Conservation (phyloP, 2,888 invertebrate genomes). For the Euclidia mi region DNA sequence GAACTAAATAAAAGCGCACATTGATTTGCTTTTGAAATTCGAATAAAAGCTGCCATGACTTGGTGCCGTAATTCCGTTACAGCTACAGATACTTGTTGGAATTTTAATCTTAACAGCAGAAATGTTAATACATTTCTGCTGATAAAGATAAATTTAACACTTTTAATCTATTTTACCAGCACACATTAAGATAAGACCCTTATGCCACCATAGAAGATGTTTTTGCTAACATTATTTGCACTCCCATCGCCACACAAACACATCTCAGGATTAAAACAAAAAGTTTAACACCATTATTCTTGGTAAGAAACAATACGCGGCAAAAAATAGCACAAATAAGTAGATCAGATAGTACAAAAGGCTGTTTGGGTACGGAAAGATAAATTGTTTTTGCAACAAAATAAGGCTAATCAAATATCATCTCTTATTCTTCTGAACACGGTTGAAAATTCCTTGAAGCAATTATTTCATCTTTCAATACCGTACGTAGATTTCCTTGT, state of each 20-base stretch:
- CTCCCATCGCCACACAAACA: constrained; percentile 63
- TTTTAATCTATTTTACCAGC: constrained; percentile 73
- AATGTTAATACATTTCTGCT: constrained; percentile 36
- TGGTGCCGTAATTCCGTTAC: constrained; percentile 49
- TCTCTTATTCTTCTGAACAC: constrained; percentile 27
- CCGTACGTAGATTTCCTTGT: constrained; percentile 64
- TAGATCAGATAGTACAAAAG: constrained; percentile 86
- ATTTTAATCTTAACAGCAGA: constrained; percentile 68
- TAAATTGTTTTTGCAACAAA: constrained; percentile 77
- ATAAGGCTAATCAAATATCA: constrained; percentile 22
- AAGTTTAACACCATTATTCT: constrained; percentile 75
- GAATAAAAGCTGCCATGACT: constrained; percentile 32
- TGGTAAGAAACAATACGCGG: constrained; percentile 76
- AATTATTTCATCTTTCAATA: constrained; percentile 20
- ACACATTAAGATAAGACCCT: constrained; percentile 72
- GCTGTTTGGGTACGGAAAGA: constrained; percentile 78
- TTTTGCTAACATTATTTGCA: constrained; percentile 84
- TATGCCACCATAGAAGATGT: constrained; percentile 63
- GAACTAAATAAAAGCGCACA: constrained; percentile 46
- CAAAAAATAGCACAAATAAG: constrained; percentile 82
- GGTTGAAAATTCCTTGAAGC: constrained; percentile 45
- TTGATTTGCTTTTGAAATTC: constrained; percentile 57
- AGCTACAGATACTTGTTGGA: constrained; percentile 14
- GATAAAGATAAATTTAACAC: constrained; percentile 71
- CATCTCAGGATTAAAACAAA: constrained; percentile 78